phyloP scores from a whole-genome alignment of 2,888 invertebrate species.

The Orthosia gracilis region DNA sequence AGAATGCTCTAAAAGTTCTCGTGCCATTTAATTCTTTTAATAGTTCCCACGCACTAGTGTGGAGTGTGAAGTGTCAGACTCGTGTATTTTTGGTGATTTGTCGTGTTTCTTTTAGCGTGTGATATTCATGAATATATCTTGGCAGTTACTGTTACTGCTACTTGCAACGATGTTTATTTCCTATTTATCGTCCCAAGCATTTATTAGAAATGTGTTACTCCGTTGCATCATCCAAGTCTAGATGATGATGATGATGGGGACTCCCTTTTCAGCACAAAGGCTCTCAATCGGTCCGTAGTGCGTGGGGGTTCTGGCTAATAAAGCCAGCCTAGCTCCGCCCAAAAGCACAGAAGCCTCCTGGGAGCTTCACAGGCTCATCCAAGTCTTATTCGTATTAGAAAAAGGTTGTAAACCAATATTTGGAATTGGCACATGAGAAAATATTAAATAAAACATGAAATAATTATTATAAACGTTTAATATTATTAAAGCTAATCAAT shows the following conservation, averaged over 20 bases:
- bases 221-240: not conserved
- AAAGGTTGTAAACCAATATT: not conserved
- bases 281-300: no score
- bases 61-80: conserved; percentile 9
- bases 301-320: no score
- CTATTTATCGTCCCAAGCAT: no score
- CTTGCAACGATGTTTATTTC: not conserved
- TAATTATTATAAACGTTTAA: conserved; percentile 76
- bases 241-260: no score
- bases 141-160: not conserved
- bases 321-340: no score
- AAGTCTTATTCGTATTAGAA: not conserved
- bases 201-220: not conserved
- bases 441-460: conserved; percentile 51
- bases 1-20: conserved; percentile 21
- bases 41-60: conserved; percentile 11
- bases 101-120: not conserved
- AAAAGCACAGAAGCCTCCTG: no score
- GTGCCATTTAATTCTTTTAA: conserved; percentile 20
- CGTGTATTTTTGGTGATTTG: conserved; percentile 17
- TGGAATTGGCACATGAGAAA: not conserved
- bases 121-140: not conserved
- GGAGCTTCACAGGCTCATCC: not conserved
- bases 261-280: no score
- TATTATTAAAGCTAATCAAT: conserved; percentile 80